Evolutionary conservation across 1,140 invertebrate species (phyloP), one percentile per base, ranked within the genome.

Genomic region (Listronotus bonariensis): DNA sequence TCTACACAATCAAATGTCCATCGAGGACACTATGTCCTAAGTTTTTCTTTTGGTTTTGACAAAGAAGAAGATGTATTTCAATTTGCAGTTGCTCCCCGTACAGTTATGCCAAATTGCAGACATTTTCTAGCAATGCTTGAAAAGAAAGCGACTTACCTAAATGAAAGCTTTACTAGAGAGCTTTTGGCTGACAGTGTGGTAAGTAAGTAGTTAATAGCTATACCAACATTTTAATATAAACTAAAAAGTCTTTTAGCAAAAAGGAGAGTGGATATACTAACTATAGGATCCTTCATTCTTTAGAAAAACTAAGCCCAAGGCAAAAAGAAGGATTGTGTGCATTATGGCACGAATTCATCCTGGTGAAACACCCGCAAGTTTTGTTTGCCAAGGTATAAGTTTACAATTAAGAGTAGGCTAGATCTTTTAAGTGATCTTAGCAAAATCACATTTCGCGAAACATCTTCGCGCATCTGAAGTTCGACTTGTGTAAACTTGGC

Each of bases 51-150:
- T 77, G 89, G 89, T 15, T 99, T 99, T 76, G 96, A 98, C 81
- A 86, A 87, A 48, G 95, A 97, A 79, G 94, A 96, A 74, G 91
- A 93, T 71, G 86, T 95, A 2, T 98, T 96, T 76, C 95, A 98
- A 76, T 98, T 99, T 82, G 86, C 92, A 0, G 86, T 97, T 71
- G 90, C 89, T 9, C 94, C 91, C 97, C 97, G 0, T 99, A 98
- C 78, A 95, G 95, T 1, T 99, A 98, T 81, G 91, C 93, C 0
- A 83, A 92, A 45, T 82, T 94, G 55, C 90, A 97, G 78, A 89
- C 89, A 42, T 92, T n/a, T 97, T 80, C 80, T 98, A 53, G 86
- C 90, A 65, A 78, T 85, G 46, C 82, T 95, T 73, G 92, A 92
- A 74, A 83, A 85, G 73, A 86, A 80, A 71, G 79, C 80, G 0